Base-by-base conservation (phyloP, 2,113 vertebrate genomes). In the Myotis davidii region DNA sequence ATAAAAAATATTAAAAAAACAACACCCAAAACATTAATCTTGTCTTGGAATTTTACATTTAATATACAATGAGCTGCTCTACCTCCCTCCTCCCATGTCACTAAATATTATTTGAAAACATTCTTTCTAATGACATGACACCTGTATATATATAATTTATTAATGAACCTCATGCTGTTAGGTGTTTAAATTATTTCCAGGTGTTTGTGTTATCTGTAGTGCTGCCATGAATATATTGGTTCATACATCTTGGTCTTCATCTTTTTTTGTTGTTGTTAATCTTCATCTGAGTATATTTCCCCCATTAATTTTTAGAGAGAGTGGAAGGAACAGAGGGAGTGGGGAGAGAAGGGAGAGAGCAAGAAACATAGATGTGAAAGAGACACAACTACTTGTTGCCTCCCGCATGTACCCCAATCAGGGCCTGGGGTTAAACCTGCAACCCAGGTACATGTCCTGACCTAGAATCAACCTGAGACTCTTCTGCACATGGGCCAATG, bases 121-220 rank as follows among this genome's bases (percentile, higher is more conserved):
- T 74, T 78, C 67, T 79, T 96, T 87, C 61, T 42, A 83, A 56
- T 96, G 61, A 32, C 52, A 78, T 4, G 23, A 91, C 84, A 91
- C 88, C 87, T 97, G 94, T 78, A 32, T 88, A 91, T 91, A 52
- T 50, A 65, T 90, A 87, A 95, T 70, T 95, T 94, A 96, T 82
- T 84, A 95, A 50, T 27, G 42, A 90, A 48, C 45, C 59, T 90
- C 70, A 45, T 84, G 70, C 89, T 92, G n/a, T 83, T 78, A 84
- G 48, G 42, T 90, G 76, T 92, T 95, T 95, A 94, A 95, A 95
- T 96, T 27, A 93, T 32, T 91, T 94, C 67, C 39, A 82, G 59
- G 21, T 69, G 94, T 95, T 50, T 37, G 18, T 89, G 48, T 74
- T 96, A 83, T 96, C 96, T 91, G 70, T 25, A 94, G 32, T 9